A percentile compares a stretch with the other conserved stretches of the same genome.
These are phyloP conservation scores for Capromys pilorides DNA, from an alignment of 2,797 vertebrate species.

Conservation along the genomic window DNA sequence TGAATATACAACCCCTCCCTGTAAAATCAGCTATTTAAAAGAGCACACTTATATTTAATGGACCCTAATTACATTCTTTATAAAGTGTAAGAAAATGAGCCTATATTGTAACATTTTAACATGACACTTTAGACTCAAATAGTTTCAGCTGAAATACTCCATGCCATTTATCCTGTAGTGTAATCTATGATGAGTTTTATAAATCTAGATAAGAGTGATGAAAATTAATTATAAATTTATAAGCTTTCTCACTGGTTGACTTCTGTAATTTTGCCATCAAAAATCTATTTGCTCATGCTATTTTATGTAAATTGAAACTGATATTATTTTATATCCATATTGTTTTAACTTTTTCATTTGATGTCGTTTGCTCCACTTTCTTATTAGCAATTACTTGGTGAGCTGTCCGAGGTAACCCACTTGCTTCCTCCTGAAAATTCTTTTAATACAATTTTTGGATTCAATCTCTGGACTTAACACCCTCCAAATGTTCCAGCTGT, in stretches of 20 bases:
- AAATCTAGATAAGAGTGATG: not conserved
- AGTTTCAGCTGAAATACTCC: not conserved
- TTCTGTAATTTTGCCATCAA: conserved; percentile 71
- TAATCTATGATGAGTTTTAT: conserved; percentile 33
- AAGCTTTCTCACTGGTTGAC: conserved; percentile 43
- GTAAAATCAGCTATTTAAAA: conserved; percentile 27
- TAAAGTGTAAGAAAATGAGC: not conserved
- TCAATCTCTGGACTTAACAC: conserved; percentile 72
- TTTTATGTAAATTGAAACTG: conserved; percentile 62
- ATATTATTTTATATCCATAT: conserved; percentile 53
- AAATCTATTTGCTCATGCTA: conserved; percentile 50
- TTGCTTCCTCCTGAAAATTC: conserved; percentile 66
- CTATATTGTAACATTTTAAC: conserved; percentile 20
- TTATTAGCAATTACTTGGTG: conserved; percentile 95
- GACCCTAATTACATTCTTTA: conserved; percentile 14
- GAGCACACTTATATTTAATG: conserved; percentile 2
- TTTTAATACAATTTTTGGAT: conserved; percentile 61
- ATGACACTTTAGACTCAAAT: not conserved
- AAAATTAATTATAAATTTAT: conserved; percentile 61
- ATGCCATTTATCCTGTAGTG: not conserved
- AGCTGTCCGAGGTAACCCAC: conserved; percentile 96
- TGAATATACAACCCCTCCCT: conserved; percentile 18
- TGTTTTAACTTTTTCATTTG: conserved; percentile 78
- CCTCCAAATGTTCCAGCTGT: conserved; percentile 74
- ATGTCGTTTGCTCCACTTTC: conserved; percentile 82